Base-by-base conservation (phyloP, 2,797 vertebrate genomes). In the Tachyglossus aculeatus region DNA sequence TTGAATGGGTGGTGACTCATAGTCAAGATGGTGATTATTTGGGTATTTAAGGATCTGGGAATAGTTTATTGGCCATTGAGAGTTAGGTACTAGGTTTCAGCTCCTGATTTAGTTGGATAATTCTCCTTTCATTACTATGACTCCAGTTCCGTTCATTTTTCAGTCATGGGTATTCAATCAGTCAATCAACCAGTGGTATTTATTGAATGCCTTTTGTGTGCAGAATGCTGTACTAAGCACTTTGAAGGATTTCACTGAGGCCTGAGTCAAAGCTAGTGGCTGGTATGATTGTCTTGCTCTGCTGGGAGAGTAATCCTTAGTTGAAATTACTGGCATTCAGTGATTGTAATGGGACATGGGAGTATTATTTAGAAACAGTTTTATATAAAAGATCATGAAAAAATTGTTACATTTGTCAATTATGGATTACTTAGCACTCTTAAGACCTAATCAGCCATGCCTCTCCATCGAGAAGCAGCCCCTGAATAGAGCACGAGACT, bases 371-470 rank as follows among this genome's bases (percentile, higher is more conserved):
- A 71, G 69, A 76, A 79, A 82, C 74, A 78, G 71, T 80, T 79
- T 82, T 76, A 78, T 80, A 43, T 67, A 68, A 66, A 80, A 76
- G 77, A 80, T 56, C 68, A 55, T 74, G 52, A 66, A 84, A 84
- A 86, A 84, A 84, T 84, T 79, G 50, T 82, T 82, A 82, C 71
- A 74, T 86, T 82, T 78, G 81, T 76, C 78, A 82, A 76, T 84
- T 76, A 80, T 55, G 74, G 82, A 76, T 86, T 86, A 84, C 79
- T 80, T 78, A 78, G 56, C 71, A 71, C 38, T 41, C 51, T 78
- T 82, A 76, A 84, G 76, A 82, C 71, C 68, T 60, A 74, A 68
- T 43, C 34, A 51, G 53, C 63, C 59, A 67, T 29, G 11, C 52
- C 48, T 15, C 22, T 60, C 80, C 76, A 51, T 55, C 71, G 73